These are phyloP conservation scores for Eumacrocentrus americanus DNA, from an alignment of 2,888 invertebrate species.

Conservation along the genomic window DNA sequence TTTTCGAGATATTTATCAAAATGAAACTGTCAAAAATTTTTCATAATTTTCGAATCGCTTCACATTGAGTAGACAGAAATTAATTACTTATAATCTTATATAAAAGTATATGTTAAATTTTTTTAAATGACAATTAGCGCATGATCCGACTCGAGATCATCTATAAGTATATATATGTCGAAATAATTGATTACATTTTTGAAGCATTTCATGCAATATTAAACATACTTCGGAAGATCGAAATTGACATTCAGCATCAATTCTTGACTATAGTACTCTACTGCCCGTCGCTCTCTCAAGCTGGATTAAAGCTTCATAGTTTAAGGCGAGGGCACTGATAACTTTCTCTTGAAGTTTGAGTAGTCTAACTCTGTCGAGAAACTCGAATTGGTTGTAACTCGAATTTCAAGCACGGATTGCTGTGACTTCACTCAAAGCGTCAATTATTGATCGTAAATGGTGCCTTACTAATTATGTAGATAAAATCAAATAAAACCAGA, in stretches of 20 bases:
- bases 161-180: no score
- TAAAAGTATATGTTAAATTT: neutral
- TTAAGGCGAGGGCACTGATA: neutral
- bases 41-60: neutral
- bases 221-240: neutral
- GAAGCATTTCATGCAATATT: slow-evolving; percentile 10
- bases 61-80: neutral
- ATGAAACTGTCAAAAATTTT: neutral
- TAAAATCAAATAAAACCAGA: neutral
- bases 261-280: neutral
- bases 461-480: neutral
- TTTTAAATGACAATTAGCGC: neutral
- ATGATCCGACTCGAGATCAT: no score
- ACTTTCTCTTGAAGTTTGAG: slow-evolving; percentile 7
- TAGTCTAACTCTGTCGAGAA: neutral
- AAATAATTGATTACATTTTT: no score
- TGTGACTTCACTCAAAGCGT: neutral
- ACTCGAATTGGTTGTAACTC: slow-evolving; percentile 12
- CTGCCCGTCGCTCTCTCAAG: neutral
- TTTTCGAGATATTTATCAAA: neutral
- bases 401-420: neutral
- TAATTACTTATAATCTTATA: neutral
- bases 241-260: neutral
- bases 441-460: neutral
- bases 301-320: neutral